Evolutionary conservation across 1,140 invertebrate species (phyloP).

Genomic region (Coptotermes formosanus): DNA sequence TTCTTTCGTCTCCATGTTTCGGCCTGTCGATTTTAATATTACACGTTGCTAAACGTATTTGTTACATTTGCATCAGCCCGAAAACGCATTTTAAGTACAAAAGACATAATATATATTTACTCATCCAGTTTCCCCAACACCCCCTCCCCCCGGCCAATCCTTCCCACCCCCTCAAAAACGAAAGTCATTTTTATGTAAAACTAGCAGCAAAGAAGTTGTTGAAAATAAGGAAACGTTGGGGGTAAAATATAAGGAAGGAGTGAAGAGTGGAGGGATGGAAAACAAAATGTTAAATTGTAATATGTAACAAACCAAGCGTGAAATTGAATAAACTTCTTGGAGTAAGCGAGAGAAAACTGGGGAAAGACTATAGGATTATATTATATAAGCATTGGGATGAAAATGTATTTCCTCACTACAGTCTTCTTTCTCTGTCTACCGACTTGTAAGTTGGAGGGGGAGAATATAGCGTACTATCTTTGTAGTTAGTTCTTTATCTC

Average conservation of each 20-base stretch:
- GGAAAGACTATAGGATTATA: constrained; percentile 21
- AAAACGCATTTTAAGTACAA: not conserved
- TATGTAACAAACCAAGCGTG: constrained; percentile 38
- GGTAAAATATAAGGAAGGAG: not conserved
- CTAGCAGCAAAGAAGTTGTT: constrained; percentile 11
- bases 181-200: constrained; percentile 29
- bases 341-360: constrained; percentile 22
- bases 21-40: not conserved
- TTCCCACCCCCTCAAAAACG: not conserved
- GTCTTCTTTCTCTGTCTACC: not conserved
- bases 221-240: not conserved
- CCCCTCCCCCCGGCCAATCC: not conserved
- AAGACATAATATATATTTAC: constrained; percentile 26
- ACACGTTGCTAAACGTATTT: not conserved
- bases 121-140: not conserved
- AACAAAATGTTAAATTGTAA: constrained; percentile 38
- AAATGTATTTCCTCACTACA: constrained; percentile 25
- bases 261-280: not conserved
- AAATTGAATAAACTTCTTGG: constrained; percentile 39
- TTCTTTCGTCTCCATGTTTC: not conserved
- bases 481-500: constrained; percentile 22
- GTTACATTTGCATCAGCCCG: not conserved
- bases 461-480: constrained; percentile 19
- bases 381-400: constrained; percentile 25
- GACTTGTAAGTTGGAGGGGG: not conserved